Percentiles rank a stretch among this genome's conserved stretches.
Conservation (phyloP, 1,140 invertebrate species). For the Heliconius nattereri region DNA sequence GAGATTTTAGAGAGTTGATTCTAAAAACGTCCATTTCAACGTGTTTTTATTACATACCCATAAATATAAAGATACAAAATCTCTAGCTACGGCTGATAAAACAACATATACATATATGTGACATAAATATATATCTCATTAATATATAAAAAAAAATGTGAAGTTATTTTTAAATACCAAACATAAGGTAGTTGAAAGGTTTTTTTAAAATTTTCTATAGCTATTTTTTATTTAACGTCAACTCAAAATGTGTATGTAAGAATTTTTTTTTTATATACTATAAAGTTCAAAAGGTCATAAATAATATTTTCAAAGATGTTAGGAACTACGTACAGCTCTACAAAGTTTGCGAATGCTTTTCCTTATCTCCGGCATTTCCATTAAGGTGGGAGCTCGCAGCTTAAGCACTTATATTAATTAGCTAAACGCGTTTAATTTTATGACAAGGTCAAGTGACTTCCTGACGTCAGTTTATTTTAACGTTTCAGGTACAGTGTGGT, state of each 20-base stretch:
- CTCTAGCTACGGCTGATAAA: too few relatives aligned
- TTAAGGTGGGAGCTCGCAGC: slow-evolving; percentile 27
- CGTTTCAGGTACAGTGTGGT: neutral
- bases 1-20: neutral
- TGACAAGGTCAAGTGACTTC: slow-evolving; percentile 33
- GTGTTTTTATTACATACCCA: too few relatives aligned
- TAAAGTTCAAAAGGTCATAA: neutral
- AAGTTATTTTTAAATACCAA: too few relatives aligned
- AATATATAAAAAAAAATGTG: too few relatives aligned
- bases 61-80: too few relatives aligned
- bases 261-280: too few relatives aligned
- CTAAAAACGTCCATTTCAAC: too few relatives aligned
- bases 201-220: too few relatives aligned
- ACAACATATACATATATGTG: too few relatives aligned
- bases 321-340: neutral
- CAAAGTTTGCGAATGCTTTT: neutral
- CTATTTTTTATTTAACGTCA: neutral
- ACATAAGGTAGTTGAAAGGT: too few relatives aligned
- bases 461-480: slow-evolving; percentile 21
- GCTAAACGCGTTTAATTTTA: slow-evolving; percentile 28
- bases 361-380: slow-evolving; percentile 10
- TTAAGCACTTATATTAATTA: slow-evolving; percentile 34
- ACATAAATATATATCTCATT: too few relatives aligned
- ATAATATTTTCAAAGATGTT: neutral
- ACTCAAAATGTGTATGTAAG: neutral